phyloP scores from a whole-genome alignment of 2,888 invertebrate species.

The Proisotoma minuta region DNA sequence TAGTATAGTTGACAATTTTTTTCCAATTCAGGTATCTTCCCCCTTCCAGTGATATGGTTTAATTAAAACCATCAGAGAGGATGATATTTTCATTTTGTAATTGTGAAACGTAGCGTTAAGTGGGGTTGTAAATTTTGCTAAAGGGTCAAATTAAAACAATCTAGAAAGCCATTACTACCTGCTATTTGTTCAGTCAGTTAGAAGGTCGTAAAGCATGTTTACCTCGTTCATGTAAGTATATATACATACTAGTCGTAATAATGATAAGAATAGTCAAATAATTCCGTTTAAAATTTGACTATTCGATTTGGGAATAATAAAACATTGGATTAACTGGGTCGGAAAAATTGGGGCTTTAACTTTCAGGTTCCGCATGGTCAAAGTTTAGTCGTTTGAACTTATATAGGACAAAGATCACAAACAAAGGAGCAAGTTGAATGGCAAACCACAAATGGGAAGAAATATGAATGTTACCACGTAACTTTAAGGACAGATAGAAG shows the following conservation, averaged over 20 bases:
- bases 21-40: too few species aligned
- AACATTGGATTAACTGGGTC: background rate
- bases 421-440: background rate
- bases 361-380: background rate
- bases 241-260: too few species aligned
- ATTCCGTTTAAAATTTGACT: background rate
- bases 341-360: constrained; percentile 4
- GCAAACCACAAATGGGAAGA: constrained; percentile 7
- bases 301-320: background rate
- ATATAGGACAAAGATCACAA: background rate
- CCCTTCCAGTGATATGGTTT: too few species aligned
- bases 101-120: too few species aligned
- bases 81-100: too few species aligned
- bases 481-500: background rate
- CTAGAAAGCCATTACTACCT: background rate
- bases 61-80: too few species aligned
- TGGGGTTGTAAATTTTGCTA: too few species aligned
- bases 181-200: background rate
- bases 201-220: background rate
- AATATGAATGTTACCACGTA: constrained; percentile 3
- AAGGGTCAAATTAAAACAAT: too few species aligned
- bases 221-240: too few species aligned
- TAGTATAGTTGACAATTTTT: too few species aligned
- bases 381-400: background rate
- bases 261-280: too few species aligned